A percentile compares a stretch with the other conserved stretches of the same genome.
phyloP scores from a whole-genome alignment of 1,140 invertebrate species.

The Meteorus sp. region DNA sequence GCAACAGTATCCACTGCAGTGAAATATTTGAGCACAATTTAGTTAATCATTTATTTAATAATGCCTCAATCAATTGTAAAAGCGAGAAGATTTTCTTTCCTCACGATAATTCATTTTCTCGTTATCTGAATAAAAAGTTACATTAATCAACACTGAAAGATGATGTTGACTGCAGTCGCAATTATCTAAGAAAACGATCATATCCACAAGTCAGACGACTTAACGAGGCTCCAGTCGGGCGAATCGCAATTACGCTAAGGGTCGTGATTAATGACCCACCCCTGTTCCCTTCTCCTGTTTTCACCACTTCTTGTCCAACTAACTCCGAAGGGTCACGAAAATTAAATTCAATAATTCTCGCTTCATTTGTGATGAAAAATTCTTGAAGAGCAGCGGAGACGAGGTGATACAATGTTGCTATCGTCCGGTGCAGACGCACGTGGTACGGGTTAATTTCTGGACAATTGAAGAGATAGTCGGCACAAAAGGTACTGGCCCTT shows the following conservation, averaged over 20 bases:
- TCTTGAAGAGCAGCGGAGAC: conserved; percentile 16
- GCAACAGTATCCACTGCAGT: no score
- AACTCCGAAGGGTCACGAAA: conserved; percentile 24
- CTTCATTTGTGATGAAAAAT: conserved; percentile 13
- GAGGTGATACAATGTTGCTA: neutral
- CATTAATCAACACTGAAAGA: conserved; percentile 20
- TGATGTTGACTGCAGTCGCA: conserved; percentile 23
- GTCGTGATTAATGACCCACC: conserved; percentile 26
- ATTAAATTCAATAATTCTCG: conserved; percentile 29
- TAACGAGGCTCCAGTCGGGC: conserved; percentile 21
- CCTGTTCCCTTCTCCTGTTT: no score
- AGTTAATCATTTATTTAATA: no score
- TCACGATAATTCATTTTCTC: no score
- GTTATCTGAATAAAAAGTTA: conserved; percentile 10
- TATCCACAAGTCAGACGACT: conserved; percentile 27
- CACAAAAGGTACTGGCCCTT: no score
- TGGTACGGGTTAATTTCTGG: conserved; percentile 42
- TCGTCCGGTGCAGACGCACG: neutral
- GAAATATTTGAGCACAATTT: no score
- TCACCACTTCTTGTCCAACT: no score
- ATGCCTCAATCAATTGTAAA: neutral
- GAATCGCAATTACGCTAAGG: conserved; percentile 28
- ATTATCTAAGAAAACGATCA: conserved; percentile 28
- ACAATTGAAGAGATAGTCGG: conserved; percentile 23
- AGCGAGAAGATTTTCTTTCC: neutral